phyloP scores from a whole-genome alignment of 2,888 invertebrate species.

The Villa cingulata region DNA sequence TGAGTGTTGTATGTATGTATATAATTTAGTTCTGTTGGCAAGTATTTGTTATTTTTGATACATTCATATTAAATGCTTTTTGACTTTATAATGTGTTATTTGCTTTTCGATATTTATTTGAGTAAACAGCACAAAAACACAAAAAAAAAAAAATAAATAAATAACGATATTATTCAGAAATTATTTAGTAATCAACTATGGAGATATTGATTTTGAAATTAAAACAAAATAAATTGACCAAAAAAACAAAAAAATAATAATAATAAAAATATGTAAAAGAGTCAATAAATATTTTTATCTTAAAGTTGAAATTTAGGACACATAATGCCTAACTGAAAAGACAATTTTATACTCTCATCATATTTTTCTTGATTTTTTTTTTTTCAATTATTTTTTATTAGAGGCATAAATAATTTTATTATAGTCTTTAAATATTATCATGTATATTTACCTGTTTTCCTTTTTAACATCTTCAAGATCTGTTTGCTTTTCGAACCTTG shows the following conservation, averaged over 20 bases:
- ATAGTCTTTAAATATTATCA: no score
- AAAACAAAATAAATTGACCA: no score
- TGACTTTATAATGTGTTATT: no score
- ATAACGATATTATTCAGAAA: not conserved
- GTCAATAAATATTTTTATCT: no score
- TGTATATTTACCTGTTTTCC: constrained; percentile 60
- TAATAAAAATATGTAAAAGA: no score
- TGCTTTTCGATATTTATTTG: no score
- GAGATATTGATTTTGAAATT: no score
- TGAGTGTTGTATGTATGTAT: not conserved
- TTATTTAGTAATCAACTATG: no score
- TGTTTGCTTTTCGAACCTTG: constrained; percentile 66
- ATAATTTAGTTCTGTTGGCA: constrained; percentile 4
- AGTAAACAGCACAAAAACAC: no score
- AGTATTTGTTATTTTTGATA: constrained; percentile 3
- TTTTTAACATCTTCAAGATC: constrained; percentile 90
- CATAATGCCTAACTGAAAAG: no score
- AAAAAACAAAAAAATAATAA: not conserved
- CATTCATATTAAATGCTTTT: no score
- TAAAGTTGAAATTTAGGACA: not conserved
- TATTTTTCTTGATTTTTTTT: not conserved
- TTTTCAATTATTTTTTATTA: not conserved
- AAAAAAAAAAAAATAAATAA: not conserved
- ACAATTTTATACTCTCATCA: not conserved
- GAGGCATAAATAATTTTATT: no score